phyloP scores from a whole-genome alignment of 1,140 invertebrate genomes.

The Parapsyche elsis region DNA sequence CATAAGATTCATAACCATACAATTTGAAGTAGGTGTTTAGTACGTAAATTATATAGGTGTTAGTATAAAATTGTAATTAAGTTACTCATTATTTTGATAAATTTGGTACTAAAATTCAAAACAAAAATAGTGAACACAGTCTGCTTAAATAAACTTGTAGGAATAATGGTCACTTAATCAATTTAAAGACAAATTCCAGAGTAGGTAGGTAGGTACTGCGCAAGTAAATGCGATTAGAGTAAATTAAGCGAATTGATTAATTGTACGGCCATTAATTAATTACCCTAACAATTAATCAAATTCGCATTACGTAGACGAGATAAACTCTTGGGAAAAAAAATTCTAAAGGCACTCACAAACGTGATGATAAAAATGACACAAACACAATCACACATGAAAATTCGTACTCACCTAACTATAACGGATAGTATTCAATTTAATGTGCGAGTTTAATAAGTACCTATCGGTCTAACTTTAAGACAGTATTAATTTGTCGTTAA shows the following conservation, averaged over 20 bases:
- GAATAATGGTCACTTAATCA: neutral
- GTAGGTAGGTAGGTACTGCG: neutral
- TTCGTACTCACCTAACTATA: too few relatives aligned
- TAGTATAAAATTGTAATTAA: too few relatives aligned
- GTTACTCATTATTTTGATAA: too few relatives aligned
- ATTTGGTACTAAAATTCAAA: too few relatives aligned
- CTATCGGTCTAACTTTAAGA: neutral
- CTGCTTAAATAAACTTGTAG: too few relatives aligned
- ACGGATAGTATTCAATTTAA: neutral
- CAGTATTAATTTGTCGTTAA: slow-evolving; percentile 5
- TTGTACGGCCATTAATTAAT: slow-evolving; percentile 32
- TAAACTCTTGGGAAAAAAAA: slow-evolving; percentile 22
- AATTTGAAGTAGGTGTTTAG: too few relatives aligned
- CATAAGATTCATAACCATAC: too few relatives aligned
- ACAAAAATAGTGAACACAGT: too few relatives aligned
- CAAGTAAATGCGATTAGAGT: neutral
- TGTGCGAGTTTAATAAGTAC: neutral
- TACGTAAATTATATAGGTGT: too few relatives aligned
- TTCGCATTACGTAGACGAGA: slow-evolving; percentile 22
- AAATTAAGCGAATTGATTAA: slow-evolving; percentile 28
- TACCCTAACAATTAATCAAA: slow-evolving; percentile 30
- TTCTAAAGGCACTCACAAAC: neutral
- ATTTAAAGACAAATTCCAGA: neutral
- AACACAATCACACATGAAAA: too few relatives aligned
- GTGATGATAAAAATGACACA: neutral